Evolutionary conservation across 2,113 vertebrate genomes (phyloP).

Genomic region (Gymnobelideus leadbeateri): DNA sequence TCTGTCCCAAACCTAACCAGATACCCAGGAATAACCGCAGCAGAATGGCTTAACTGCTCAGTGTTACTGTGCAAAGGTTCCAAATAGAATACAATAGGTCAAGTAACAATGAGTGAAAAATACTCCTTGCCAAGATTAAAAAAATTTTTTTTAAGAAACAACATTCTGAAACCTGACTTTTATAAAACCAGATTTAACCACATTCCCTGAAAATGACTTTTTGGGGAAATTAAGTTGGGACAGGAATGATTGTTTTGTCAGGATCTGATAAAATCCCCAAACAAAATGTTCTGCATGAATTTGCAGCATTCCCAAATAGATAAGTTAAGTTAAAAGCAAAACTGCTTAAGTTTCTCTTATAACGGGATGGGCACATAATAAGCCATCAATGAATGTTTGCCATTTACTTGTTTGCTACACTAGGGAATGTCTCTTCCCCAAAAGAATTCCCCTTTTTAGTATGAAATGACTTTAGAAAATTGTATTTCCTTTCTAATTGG

Average conservation of each 20-base stretch:
- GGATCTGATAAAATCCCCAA: background rate
- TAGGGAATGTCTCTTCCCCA: background rate
- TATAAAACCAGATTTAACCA: background rate
- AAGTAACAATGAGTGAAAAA: background rate
- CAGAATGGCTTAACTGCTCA: background rate
- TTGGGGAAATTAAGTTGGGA: background rate
- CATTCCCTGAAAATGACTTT: background rate
- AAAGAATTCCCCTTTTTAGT: background rate
- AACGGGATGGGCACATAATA: background rate
- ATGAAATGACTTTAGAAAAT: constrained; percentile 4
- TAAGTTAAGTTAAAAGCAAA: background rate
- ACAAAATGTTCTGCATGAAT: background rate
- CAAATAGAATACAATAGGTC: background rate
- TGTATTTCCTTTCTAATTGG: constrained; percentile 1
- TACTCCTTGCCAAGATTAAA: background rate
- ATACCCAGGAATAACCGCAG: constrained; percentile 3
- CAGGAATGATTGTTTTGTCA: no score
- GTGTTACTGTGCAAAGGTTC: background rate
- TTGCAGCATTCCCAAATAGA: background rate
- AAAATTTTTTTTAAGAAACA: background rate
- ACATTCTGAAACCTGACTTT: background rate
- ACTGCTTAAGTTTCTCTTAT: background rate
- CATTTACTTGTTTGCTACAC: background rate
- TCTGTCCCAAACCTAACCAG: background rate
- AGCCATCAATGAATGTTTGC: background rate